Base-by-base conservation (phyloP, 2,113 vertebrate species). In the Aplodontia rufa region DNA sequence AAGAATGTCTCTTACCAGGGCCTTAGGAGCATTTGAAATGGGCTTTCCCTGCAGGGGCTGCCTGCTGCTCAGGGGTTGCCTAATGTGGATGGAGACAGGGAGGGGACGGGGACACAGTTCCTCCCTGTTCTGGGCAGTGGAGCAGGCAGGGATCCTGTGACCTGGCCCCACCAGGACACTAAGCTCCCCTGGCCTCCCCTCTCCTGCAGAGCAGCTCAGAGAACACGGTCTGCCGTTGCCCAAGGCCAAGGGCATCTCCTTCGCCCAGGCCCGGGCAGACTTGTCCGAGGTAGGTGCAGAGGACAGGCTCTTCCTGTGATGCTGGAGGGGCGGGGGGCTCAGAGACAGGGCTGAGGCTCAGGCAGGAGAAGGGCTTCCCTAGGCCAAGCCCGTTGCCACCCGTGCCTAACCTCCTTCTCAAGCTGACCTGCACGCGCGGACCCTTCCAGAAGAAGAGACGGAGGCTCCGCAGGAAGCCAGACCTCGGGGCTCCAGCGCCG, bases 181-280 rank as follows among this genome's bases (percentile, higher is more conserved):
- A 40, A 86, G n/a, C 40, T 30, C 49, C 64, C 55, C 55, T 69
- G 17, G 0, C 55, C n/a, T 26, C n/a, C 47, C 4, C 76, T 87
- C 45, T 86, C n/a, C n/a, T 75, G 5, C 82, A 97, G 96, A 95
- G 32, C 60, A 35, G 60, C 95, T 97, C 88, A 72, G 91, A 64
- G 53, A 80, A 13, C 64, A 84, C 12, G 13, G 8, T 40, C 76
- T 97, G 26, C 89, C 47, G 1, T 76, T 97, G 86, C 82, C 96
- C 81, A 66, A 58, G 2, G 9, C 91, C 60, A 97, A 81, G n/a
- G 93, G 96, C 47, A 30, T 97, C 64, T 87, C 93, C 89, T 97
- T 97, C 30, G 6, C 37, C 58, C 87, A 93, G n/a, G 93, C 86
- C 26, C 19, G 3, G 4, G 3, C 79, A 81, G 75, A 80, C 49